Percentiles rank a stretch among this genome's conserved stretches.
These are phyloP conservation scores for Arrhopalites spinosus DNA, from an alignment of 2,888 invertebrate genomes.

Conservation along the genomic window DNA sequence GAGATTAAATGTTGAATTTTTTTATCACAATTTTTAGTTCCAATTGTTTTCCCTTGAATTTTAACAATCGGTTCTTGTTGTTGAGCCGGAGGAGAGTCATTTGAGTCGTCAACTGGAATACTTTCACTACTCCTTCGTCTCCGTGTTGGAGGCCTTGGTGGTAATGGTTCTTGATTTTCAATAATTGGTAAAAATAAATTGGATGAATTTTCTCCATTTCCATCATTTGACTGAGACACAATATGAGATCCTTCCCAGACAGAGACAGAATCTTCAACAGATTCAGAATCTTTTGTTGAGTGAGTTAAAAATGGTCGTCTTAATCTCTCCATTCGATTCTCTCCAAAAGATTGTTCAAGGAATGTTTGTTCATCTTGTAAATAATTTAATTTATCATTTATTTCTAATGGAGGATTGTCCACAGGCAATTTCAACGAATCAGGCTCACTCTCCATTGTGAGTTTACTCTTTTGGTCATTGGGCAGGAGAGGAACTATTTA, in stretches of 20 bases:
- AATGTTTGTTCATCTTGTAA: neutral
- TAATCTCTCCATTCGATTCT: neutral
- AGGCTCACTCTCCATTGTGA: no score
- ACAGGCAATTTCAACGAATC: no score
- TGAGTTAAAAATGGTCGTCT: neutral
- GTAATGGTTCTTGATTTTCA: neutral
- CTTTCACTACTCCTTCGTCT: neutral
- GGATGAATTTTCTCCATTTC: neutral
- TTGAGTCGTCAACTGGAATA: neutral
- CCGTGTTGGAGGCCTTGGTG: conserved; percentile 15
- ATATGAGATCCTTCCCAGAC: conserved; percentile 24
- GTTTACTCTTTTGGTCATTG: no score
- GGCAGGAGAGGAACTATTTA: no score
- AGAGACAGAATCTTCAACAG: neutral
- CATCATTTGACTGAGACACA: neutral
- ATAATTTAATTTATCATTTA: no score
- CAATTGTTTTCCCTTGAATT: neutral
- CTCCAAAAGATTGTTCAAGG: neutral
- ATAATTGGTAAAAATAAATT: neutral
- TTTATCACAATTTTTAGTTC: neutral
- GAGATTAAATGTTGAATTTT: conserved; percentile 18
- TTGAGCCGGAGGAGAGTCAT: neutral
- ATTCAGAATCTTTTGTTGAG: neutral
- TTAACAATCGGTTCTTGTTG: neutral
- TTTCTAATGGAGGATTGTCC: no score